phyloP scores from a whole-genome alignment of 2,113 vertebrate genomes.

The Lipophrys pholis region DNA sequence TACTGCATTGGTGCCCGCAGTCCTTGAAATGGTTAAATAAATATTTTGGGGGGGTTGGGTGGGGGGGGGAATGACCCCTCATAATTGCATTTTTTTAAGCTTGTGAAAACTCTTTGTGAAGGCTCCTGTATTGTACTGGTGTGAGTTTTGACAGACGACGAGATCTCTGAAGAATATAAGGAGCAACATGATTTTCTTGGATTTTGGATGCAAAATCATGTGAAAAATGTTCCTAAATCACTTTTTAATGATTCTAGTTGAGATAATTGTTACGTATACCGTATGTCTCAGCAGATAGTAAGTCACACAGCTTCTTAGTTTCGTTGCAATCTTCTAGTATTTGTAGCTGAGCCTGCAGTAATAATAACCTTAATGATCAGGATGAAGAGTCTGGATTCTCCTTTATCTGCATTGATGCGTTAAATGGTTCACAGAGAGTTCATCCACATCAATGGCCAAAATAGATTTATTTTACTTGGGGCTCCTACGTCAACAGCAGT shows the following conservation, averaged over 20 bases:
- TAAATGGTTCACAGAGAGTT: slow-evolving; percentile 77
- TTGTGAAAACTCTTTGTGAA: slow-evolving; percentile 47
- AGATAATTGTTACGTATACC: slow-evolving; percentile 13
- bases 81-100: slow-evolving; percentile 40
- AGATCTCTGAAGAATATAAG: slow-evolving; percentile 44
- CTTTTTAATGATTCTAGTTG: slow-evolving; percentile 13
- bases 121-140: slow-evolving; percentile 37
- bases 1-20: slow-evolving; percentile 24
- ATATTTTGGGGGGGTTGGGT: too few species aligned
- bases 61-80: slow-evolving; percentile 37
- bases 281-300: slow-evolving; percentile 27
- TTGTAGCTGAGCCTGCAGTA: slow-evolving; percentile 6
- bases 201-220: slow-evolving; percentile 7
- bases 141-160: slow-evolving; percentile 1
- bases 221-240: slow-evolving; percentile 29
- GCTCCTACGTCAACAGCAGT: slow-evolving; percentile 79
- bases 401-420: slow-evolving; percentile 71
- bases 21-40: slow-evolving; percentile 44
- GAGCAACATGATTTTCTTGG: slow-evolving; percentile 43
- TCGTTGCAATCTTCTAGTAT: slow-evolving; percentile 40
- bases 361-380: slow-evolving; percentile 53
- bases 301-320: slow-evolving; percentile 29
- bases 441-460: slow-evolving; percentile 76
- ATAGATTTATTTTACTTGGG: slow-evolving; percentile 82
- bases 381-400: slow-evolving; percentile 42